Conservation (phyloP, 1,140 invertebrate species). For the Triops longicaudatus region DNA sequence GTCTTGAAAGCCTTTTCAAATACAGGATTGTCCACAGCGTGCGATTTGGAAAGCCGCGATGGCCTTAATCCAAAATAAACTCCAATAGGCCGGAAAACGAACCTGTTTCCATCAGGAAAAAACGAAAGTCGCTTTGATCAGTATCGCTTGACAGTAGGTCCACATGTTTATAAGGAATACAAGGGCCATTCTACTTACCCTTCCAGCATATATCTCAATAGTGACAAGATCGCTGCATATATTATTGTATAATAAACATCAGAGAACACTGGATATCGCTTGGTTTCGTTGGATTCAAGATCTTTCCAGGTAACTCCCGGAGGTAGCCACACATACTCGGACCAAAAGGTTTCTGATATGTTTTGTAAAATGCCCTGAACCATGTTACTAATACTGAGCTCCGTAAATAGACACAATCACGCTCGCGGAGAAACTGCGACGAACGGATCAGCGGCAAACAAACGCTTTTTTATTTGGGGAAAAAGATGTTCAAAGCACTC, state of each 20-base stretch:
- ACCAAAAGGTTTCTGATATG: conserved; percentile 62
- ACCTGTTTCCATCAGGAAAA: conserved; percentile 28
- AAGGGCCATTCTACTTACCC: conserved; percentile 50
- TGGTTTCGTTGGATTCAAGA: conserved; percentile 62
- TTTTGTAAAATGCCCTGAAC: conserved; percentile 16
- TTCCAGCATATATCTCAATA: conserved; percentile 66
- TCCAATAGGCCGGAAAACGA: conserved; percentile 33
- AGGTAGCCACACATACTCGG: conserved; percentile 73
- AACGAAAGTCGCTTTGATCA: neutral
- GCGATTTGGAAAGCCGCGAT: conserved; percentile 25
- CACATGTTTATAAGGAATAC: too few relatives aligned
- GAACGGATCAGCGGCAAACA: neutral
- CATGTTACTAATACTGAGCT: conserved; percentile 19
- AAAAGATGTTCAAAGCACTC: neutral
- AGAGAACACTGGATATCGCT: conserved; percentile 68
- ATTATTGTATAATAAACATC: conserved; percentile 75
- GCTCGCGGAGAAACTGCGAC: neutral
- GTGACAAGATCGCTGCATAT: conserved; percentile 64
- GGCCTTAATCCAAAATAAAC: conserved; percentile 30
- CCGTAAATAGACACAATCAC: neutral
- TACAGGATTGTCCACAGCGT: conserved; percentile 30
- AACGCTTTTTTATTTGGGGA: conserved; percentile 3
- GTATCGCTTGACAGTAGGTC: too few relatives aligned
- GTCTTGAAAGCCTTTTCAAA: conserved; percentile 33
- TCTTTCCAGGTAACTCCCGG: conserved; percentile 84